Percentiles rank a stretch among this genome's conserved stretches.
Conservation (phyloP, 1,140 invertebrate species). For the Eufriesea mexicana region DNA sequence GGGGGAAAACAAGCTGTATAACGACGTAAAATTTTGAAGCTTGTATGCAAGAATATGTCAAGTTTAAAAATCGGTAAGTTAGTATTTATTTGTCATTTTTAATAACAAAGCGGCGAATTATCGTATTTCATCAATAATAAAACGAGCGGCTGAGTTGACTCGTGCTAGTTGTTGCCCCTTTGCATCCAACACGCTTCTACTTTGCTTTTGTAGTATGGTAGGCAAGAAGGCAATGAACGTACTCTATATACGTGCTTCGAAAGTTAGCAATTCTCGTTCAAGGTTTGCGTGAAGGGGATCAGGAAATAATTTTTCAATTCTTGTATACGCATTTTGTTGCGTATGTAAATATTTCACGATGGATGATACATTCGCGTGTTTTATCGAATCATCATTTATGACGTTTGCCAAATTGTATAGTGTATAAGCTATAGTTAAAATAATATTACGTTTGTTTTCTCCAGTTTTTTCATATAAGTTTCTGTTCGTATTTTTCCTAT, state of each 20-base stretch:
- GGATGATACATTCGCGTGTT: neutral
- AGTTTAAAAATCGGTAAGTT: conserved; percentile 86
- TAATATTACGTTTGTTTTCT: neutral
- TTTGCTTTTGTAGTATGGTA: conserved; percentile 50
- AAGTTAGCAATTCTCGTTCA: conserved; percentile 23
- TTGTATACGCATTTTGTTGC: neutral
- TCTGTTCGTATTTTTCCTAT: neutral
- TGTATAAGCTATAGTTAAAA: conserved; percentile 14
- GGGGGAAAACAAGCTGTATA: conserved; percentile 78
- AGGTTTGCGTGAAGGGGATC: neutral
- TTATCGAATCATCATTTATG: conserved; percentile 4
- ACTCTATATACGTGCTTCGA: conserved; percentile 46
- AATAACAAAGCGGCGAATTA: neutral
- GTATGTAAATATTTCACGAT: conserved; percentile 25
- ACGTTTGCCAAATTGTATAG: conserved; percentile 11
- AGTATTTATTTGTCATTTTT: neutral
- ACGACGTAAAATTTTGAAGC: conserved; percentile 70
- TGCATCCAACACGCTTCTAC: conserved; percentile 54
- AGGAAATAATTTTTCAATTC: neutral
- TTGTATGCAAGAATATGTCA: conserved; percentile 84
- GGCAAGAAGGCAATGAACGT: conserved; percentile 39
- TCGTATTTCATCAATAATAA: conserved; percentile 1
- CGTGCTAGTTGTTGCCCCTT: conserved; percentile 42
- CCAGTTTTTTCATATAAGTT: neutral
- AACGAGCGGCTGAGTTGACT: conserved; percentile 31